A percentile compares a stretch with the other conserved stretches of the same genome.
These are phyloP conservation scores for Trachurus trachurus DNA, from an alignment of 2,797 vertebrate species.

Conservation along the genomic window DNA sequence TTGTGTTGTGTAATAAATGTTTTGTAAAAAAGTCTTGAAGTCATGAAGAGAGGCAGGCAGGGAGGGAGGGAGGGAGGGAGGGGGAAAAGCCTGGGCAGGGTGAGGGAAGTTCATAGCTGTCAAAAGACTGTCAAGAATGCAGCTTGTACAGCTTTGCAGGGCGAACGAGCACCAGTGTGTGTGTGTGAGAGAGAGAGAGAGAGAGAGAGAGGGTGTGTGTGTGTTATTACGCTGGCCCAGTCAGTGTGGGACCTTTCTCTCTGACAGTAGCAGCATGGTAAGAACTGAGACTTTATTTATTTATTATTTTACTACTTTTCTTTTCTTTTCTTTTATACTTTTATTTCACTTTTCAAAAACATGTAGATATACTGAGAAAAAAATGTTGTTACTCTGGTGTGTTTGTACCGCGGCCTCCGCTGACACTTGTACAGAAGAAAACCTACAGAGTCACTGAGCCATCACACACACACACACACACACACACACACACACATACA, in stretches of 20 bases:
- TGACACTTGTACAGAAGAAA: neutral
- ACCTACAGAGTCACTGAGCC: neutral
- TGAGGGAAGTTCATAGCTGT: conserved; percentile 56
- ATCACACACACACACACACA: too few species aligned
- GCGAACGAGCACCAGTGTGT: conserved; percentile 40
- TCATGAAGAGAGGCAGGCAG: too few species aligned
- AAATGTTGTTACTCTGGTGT: neutral
- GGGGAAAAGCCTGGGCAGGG: conserved; percentile 24
- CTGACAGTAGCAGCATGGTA: conserved; percentile 77
- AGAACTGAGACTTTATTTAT: conserved; percentile 48
- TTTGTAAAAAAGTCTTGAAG: too few species aligned
- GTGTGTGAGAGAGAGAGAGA: conserved; percentile 15
- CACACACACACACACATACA: too few species aligned
- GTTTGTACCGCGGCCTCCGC: neutral
- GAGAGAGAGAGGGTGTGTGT: conserved; percentile 57
- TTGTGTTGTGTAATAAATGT: conserved; percentile 36
- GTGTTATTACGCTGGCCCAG: conserved; percentile 53
- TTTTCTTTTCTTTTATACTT: conserved; percentile 26
- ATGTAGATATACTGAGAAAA: neutral
- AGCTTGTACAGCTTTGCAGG: conserved; percentile 72
- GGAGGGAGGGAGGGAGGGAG: conserved; percentile 23
- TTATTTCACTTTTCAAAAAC: conserved; percentile 39
- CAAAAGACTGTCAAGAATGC: conserved; percentile 78
- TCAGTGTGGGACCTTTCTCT: conserved; percentile 57
- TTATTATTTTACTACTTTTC: too few species aligned